Percentiles rank a stretch among this genome's conserved stretches.
Conservation (phyloP, 92 coral and sea anemone genomes). For the Isaurus tuberculatus region DNA sequence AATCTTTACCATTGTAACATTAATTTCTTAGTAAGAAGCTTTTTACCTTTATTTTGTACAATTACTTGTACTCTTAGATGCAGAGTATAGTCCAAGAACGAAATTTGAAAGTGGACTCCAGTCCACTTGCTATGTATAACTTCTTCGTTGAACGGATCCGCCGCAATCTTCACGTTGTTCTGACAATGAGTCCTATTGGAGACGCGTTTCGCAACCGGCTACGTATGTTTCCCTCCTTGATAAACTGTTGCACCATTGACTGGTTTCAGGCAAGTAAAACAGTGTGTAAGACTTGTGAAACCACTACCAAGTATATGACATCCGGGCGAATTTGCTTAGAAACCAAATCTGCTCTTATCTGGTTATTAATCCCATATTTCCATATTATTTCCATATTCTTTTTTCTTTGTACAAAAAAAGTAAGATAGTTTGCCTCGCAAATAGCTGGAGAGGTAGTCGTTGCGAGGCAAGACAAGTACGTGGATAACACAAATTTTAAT, state of each 20-base stretch:
- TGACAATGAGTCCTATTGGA: conserved; percentile 98
- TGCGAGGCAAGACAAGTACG: no score
- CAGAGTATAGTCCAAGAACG: conserved; percentile 93
- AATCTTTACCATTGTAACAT: no score
- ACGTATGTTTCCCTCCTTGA: conserved; percentile 95
- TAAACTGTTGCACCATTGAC: conserved; percentile 98
- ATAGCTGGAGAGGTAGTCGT: no score
- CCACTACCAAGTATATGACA: neutral
- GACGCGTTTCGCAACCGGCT: conserved; percentile 96
- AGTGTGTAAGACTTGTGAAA: neutral
- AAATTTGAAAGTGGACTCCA: conserved; percentile 90
- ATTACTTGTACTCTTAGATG: conserved; percentile 68
- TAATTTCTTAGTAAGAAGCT: no score
- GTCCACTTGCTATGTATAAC: conserved; percentile 97
- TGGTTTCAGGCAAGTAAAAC: conserved; percentile 90
- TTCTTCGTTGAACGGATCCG: conserved; percentile 95
- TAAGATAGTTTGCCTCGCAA: no score
- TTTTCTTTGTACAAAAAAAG: no score
- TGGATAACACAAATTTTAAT: no score
- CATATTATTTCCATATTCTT: no score
- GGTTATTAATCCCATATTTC: no score
- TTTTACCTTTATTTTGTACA: no score
- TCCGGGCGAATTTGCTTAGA: no score
- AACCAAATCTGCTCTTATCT: no score
- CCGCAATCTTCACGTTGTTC: conserved; percentile 92